A percentile compares a stretch with the other conserved stretches of the same genome.
Evolutionary conservation across 2,113 vertebrate genomes (phyloP).

Genomic region (Pelodiscus sinensis): DNA sequence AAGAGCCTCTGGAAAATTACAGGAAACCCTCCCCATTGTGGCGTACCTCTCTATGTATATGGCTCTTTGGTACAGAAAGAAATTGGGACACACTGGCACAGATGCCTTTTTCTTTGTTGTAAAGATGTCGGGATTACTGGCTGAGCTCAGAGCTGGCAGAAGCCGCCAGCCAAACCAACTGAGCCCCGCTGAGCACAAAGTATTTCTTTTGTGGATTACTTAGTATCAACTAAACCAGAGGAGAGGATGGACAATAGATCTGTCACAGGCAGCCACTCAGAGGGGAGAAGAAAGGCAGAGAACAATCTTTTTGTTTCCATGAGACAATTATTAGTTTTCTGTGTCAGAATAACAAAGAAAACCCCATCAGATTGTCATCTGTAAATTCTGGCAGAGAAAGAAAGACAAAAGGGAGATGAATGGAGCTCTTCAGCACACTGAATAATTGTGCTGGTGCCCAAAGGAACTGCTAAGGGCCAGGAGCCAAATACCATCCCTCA

Average conservation of each 20-base stretch:
- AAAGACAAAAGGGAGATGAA: conserved; percentile 16
- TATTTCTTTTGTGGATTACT: conserved; percentile 47
- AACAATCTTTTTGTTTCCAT: conserved; percentile 45
- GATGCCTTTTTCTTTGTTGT: not conserved
- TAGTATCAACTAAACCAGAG: conserved; percentile 31
- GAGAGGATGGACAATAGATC: conserved; percentile 65
- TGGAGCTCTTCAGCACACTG: not conserved
- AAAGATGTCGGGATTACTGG: conserved; percentile 28
- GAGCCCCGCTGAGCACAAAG: conserved; percentile 61
- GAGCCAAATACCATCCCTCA: not conserved
- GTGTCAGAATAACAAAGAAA: conserved; percentile 59
- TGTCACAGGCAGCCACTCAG: conserved; percentile 43
- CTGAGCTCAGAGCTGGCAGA: conserved; percentile 73
- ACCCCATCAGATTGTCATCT: conserved; percentile 27
- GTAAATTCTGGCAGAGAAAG: conserved; percentile 30
- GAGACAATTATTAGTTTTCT: conserved; percentile 65
- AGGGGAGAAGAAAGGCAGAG: not conserved
- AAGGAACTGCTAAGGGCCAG: not conserved
- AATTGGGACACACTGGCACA: conserved; percentile 43
- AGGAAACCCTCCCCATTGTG: not conserved
- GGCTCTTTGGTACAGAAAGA: not conserved
- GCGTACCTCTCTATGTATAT: fast-evolving
- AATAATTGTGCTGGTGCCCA: conserved; percentile 37
- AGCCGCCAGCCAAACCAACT: conserved; percentile 22
- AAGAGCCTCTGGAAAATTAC: not conserved